A percentile compares a stretch with the other conserved stretches of the same genome.
Conservation (phyloP, 2,113 vertebrate species). For the Macroglossus sobrinus region DNA sequence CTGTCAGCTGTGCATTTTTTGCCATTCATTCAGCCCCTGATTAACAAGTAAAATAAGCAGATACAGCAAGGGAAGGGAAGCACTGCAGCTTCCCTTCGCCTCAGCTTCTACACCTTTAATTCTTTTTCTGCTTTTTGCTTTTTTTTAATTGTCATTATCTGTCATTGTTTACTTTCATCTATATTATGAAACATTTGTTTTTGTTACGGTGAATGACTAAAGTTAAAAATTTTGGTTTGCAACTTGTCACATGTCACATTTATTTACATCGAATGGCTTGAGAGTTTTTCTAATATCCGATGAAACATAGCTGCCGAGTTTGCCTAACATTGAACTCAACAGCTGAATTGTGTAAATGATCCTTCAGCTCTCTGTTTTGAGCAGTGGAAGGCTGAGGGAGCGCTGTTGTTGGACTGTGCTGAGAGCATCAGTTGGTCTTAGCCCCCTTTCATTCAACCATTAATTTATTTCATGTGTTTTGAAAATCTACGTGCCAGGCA, state of each 20-base stretch:
- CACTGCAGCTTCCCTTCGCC: neutral
- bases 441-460: neutral
- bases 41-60: neutral
- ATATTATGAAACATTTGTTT: neutral
- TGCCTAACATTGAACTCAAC: neutral
- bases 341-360: neutral
- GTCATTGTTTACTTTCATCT: neutral
- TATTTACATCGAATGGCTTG: neutral
- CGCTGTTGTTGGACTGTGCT: neutral
- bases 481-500: neutral
- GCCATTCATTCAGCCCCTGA: neutral
- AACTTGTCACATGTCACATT: neutral
- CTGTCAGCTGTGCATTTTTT: neutral
- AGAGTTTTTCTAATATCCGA: neutral
- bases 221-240: neutral
- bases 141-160: neutral
- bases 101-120: too few species aligned
- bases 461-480: neutral
- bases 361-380: neutral
- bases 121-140: neutral
- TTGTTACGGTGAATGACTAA: neutral
- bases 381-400: neutral
- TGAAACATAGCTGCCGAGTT: neutral
- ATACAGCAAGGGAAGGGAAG: rapidly evolving
- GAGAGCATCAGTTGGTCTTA: neutral